phyloP scores from a whole-genome alignment of 2,888 invertebrate species.

The Drosophila villosipedis region DNA sequence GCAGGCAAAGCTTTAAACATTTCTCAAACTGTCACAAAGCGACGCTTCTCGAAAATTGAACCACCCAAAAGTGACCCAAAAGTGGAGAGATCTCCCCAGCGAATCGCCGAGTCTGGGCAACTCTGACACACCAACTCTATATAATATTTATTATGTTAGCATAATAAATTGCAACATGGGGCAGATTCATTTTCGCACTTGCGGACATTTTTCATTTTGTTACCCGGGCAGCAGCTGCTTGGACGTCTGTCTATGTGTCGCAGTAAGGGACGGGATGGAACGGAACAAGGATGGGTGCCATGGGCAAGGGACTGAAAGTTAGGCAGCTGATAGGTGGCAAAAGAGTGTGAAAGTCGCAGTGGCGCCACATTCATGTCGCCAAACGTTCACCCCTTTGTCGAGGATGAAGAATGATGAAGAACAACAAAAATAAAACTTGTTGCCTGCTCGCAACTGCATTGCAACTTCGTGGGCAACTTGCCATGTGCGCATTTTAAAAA shows the following conservation, averaged over 20 bases:
- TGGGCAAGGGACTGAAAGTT: slow-evolving; percentile 13
- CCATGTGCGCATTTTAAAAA: slow-evolving; percentile 75
- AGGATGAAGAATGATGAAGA: slow-evolving; percentile 35
- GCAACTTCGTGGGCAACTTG: slow-evolving; percentile 46
- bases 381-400: slow-evolving; percentile 20
- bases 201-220: slow-evolving; percentile 79
- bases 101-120: slow-evolving; percentile 19
- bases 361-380: slow-evolving; percentile 63
- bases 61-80: slow-evolving; percentile 24
- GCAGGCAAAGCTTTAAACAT: slow-evolving; percentile 34
- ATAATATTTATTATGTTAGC: slow-evolving; percentile 82
- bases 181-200: slow-evolving; percentile 81
- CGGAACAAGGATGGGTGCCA: not conserved
- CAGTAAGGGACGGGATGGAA: not conserved
- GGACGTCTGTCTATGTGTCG: slow-evolving; percentile 47
- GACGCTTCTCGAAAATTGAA: slow-evolving; percentile 28
- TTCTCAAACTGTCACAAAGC: slow-evolving; percentile 64
- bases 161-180: slow-evolving; percentile 81
- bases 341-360: slow-evolving; percentile 53
- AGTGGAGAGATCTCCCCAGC: slow-evolving; percentile 21
- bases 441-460: slow-evolving; percentile 42
- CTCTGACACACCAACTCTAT: slow-evolving; percentile 67
- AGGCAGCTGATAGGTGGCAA: slow-evolving; percentile 43
- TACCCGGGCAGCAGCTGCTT: slow-evolving; percentile 65
- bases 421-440: slow-evolving; percentile 58